These are phyloP conservation scores for Drosophila mimetica DNA, from an alignment of 2,888 invertebrate species.

Conservation along the genomic window DNA sequence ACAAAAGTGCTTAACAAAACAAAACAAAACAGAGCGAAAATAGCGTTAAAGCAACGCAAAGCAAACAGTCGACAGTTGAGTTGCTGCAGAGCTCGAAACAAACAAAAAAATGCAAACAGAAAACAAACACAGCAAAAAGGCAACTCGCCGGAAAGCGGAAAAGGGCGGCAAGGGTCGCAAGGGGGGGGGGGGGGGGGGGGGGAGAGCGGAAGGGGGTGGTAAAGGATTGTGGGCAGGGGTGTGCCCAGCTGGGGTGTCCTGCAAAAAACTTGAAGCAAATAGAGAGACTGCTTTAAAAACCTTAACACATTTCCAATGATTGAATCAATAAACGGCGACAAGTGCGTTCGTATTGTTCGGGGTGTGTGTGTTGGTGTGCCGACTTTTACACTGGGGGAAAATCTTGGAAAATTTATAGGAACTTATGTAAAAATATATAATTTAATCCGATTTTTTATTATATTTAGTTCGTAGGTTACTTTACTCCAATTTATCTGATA, in stretches of 20 bases:
- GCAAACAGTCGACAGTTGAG: constrained; percentile 72
- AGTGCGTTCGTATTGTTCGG: constrained; percentile 42
- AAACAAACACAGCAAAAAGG: constrained; percentile 72
- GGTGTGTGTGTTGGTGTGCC: constrained; percentile 10
- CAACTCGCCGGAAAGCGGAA: constrained; percentile 50
- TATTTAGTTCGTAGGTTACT: background rate
- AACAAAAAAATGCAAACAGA: constrained; percentile 53
- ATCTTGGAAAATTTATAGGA: rapidly evolving
- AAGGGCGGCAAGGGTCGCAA: constrained; percentile 43
- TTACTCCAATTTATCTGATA: no score
- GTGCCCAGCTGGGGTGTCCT: constrained; percentile 32
- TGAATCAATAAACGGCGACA: constrained; percentile 75
- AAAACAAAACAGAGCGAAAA: constrained; percentile 69
- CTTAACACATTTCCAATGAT: constrained; percentile 71
- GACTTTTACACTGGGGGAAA: constrained; percentile 8
- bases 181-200: background rate
- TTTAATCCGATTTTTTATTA: background rate
- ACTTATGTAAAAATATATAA: background rate
- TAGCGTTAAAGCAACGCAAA: constrained; percentile 75
- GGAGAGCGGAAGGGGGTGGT: constrained; percentile 35
- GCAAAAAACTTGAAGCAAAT: constrained; percentile 58
- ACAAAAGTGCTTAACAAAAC: constrained; percentile 63
- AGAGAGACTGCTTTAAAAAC: constrained; percentile 65
- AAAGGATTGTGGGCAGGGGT: background rate
- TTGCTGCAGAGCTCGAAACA: constrained; percentile 43